These are phyloP conservation scores for Remorina albescens DNA, from an alignment of 2,797 vertebrate genomes.

Conservation along the genomic window DNA sequence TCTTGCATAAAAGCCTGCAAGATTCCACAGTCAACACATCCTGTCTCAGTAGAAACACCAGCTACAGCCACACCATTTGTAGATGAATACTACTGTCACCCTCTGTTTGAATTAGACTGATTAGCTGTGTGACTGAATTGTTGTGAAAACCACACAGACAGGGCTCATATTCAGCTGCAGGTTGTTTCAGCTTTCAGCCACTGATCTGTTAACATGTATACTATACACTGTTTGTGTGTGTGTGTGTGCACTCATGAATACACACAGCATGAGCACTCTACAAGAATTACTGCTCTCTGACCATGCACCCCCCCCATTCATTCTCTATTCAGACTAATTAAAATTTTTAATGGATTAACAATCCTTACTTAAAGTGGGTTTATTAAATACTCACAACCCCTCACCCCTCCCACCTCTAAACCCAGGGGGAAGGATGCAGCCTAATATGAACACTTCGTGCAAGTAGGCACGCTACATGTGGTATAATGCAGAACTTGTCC, in stretches of 20 bases:
- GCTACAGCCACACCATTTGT: slow-evolving; percentile 44
- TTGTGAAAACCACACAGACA: slow-evolving; percentile 54
- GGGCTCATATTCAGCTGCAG: slow-evolving; percentile 51
- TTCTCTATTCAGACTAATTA: slow-evolving; percentile 75
- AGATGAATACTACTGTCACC: slow-evolving; percentile 20
- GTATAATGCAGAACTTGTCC: slow-evolving; percentile 62
- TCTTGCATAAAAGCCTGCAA: slow-evolving; percentile 46
- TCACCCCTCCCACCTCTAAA: slow-evolving; percentile 36
- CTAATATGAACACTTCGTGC: slow-evolving; percentile 66
- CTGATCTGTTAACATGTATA: slow-evolving; percentile 46
- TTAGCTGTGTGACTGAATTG: slow-evolving; percentile 44
- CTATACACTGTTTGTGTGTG: slow-evolving; percentile 15
- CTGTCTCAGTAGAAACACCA: slow-evolving; percentile 60
- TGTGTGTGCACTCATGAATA: slow-evolving; percentile 22
- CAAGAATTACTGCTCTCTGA: slow-evolving; percentile 48
- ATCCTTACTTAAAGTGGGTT: slow-evolving; percentile 69
- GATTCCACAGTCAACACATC: slow-evolving; percentile 60
- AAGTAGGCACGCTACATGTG: slow-evolving; percentile 67
- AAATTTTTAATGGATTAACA: slow-evolving; percentile 75
- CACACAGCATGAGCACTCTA: slow-evolving; percentile 35
- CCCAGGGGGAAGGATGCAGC: slow-evolving; percentile 42
- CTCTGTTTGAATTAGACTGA: slow-evolving; percentile 59
- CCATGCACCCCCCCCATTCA: no score
- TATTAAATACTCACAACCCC: slow-evolving; percentile 44
- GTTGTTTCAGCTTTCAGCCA: slow-evolving; percentile 50